Base-by-base conservation (phyloP, 2,113 vertebrate genomes). In the Nipponia nippon region DNA sequence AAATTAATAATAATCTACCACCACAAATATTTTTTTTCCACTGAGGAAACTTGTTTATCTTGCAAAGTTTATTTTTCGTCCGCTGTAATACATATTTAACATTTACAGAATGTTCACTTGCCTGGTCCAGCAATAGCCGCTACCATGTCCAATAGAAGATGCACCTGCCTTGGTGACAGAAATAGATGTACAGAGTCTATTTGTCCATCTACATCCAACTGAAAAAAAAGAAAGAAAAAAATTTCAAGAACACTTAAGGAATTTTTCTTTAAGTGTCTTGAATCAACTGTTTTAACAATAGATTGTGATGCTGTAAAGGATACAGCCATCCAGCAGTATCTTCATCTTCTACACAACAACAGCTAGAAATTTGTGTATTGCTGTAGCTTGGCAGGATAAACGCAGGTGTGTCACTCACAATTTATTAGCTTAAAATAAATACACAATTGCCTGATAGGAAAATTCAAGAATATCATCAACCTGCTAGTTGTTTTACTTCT, bases 201-300 rank as follows among this genome's bases (percentile, higher is more conserved):
- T 59, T 99, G 98, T 70, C 99, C 99, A 91, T 99, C 98, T 83
- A 99, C 96, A 94, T 99, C 99, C 98, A 99, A 97, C 99, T 99
- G 90, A 53, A 97, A 96, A 79, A 81, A 15, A 78, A 29, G 44
- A 58, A 78, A 40, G 15, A 16, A 5, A 83, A 26, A 38, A 18
- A n/a, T 50, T 69, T 93, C 32, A 93, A 53, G 27, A 80, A 80
- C 16, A 69, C 16, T 22, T 22, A 52, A 46, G 14, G 14, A 55
- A 40, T 32, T 70, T 53, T 67, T 77, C 8, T 81, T 87, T 34
- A n/a, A 5, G 55, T 11, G 0, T 50, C 22, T 40, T 75, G 7
- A 80, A 70, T 44, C n/a, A 81, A 25, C 38, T 87, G 59, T 36
- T 87, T 71, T 42, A 16, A 38, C 25, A 66, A 22, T 1, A 61